These are phyloP conservation scores for Tachysurus vachellii DNA, from an alignment of 2,113 vertebrate species.

Conservation along the genomic window DNA sequence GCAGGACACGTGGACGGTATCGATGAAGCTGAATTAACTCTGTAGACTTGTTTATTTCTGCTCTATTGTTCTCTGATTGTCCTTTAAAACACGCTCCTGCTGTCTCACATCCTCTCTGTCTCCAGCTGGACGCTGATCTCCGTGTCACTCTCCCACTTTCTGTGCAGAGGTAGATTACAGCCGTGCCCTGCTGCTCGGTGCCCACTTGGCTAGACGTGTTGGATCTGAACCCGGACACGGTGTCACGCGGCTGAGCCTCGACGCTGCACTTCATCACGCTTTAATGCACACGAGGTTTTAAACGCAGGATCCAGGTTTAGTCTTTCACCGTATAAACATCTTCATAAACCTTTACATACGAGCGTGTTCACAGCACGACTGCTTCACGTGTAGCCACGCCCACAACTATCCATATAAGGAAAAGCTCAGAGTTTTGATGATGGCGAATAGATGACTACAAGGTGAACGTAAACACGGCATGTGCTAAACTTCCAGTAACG, in stretches of 20 bases:
- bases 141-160: slow-evolving; percentile 80
- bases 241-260: slow-evolving; percentile 64
- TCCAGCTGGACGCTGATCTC: slow-evolving; percentile 56
- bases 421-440: background rate
- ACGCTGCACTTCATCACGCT: background rate
- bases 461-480: background rate
- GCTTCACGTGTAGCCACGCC: background rate
- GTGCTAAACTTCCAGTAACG: background rate
- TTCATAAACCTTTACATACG: background rate
- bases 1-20: background rate
- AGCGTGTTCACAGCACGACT: background rate
- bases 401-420: background rate
- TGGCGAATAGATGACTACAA: background rate
- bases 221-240: slow-evolving; percentile 69
- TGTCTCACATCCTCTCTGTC: slow-evolving; percentile 12
- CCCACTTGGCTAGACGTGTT: slow-evolving; percentile 61
- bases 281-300: slow-evolving; percentile 42
- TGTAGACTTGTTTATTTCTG: background rate
- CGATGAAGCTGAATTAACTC: background rate
- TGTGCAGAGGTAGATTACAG: slow-evolving; percentile 85
- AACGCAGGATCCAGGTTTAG: background rate
- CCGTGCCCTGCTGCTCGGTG: slow-evolving; percentile 67
- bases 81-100: background rate
- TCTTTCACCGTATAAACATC: background rate
- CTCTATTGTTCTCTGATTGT: background rate